Percentiles rank a stretch among this genome's conserved stretches.
Evolutionary conservation across 2,797 vertebrate genomes (phyloP).

Genomic region (Synaphobranchus kaupii): DNA sequence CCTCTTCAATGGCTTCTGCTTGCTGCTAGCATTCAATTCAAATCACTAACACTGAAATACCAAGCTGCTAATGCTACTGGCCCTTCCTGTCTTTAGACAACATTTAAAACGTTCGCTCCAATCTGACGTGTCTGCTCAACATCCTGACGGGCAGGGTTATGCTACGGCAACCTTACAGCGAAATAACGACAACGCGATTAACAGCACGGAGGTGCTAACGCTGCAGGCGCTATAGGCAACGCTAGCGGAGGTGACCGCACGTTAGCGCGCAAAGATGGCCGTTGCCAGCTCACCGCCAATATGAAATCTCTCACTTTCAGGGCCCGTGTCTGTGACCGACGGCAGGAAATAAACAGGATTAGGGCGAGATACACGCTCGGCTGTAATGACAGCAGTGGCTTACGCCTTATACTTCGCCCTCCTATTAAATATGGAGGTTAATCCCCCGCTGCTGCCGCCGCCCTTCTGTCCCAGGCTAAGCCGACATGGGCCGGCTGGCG

Average conservation of each 20-base stretch:
- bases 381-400: conserved; percentile 71
- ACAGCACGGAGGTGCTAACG: not conserved
- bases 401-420: conserved; percentile 62
- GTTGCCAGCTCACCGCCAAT: not conserved
- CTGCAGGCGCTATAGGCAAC: not conserved
- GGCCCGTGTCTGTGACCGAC: conserved; percentile 29
- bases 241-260: not conserved
- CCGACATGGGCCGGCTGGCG: not conserved
- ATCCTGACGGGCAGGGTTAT: not conserved
- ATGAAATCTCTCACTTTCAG: not conserved
- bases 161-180: not conserved
- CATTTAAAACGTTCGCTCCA: not conserved
- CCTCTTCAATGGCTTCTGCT: not conserved
- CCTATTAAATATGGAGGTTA: conserved; percentile 51
- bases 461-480: not conserved
- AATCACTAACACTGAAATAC: not conserved
- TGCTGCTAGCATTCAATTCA: not conserved
- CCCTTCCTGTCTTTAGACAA: not conserved
- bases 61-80: not conserved
- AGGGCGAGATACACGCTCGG: conserved; percentile 67
- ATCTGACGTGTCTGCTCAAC: not conserved
- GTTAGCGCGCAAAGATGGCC: not conserved
- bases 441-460: conserved; percentile 25
- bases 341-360: conserved; percentile 78
- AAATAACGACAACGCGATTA: not conserved